A percentile compares a stretch with the other conserved stretches of the same genome.
Evolutionary conservation across 2,113 vertebrate genomes (phyloP).

Genomic region (Coregonus clupeaformis): DNA sequence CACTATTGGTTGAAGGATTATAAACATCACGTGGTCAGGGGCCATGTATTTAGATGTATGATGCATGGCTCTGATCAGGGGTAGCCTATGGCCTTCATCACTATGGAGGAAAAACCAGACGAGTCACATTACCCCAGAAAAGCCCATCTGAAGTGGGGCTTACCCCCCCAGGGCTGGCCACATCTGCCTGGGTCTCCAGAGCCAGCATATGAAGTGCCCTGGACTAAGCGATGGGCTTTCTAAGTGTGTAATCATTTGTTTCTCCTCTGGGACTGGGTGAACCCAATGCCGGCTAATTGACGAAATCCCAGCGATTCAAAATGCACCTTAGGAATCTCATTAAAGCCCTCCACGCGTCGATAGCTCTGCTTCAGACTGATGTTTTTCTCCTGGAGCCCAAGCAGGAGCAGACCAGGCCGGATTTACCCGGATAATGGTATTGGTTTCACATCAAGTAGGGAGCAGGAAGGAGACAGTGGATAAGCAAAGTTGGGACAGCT

Average conservation of each 20-base stretch:
- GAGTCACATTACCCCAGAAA: background rate
- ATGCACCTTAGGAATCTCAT: slow-evolving; percentile 62
- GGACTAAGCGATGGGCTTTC: slow-evolving; percentile 49
- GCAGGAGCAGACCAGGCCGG: slow-evolving; percentile 46
- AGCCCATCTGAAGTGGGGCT: background rate
- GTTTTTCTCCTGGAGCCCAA: slow-evolving; percentile 41
- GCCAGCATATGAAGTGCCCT: slow-evolving; percentile 45
- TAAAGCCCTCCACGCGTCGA: slow-evolving; percentile 56
- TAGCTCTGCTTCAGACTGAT: slow-evolving; percentile 48
- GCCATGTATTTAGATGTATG: too few species aligned
- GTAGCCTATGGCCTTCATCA: too few species aligned
- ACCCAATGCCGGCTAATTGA: slow-evolving; percentile 50
- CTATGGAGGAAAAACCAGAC: too few species aligned
- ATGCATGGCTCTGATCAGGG: too few species aligned
- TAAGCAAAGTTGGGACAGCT: slow-evolving; percentile 53
- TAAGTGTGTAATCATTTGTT: slow-evolving; percentile 65
- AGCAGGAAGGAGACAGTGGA: slow-evolving; percentile 58
- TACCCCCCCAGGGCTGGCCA: background rate
- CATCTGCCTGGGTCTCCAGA: slow-evolving; percentile 22
- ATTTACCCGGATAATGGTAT: slow-evolving; percentile 71
- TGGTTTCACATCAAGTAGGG: slow-evolving; percentile 72
- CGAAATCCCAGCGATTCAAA: slow-evolving; percentile 57
- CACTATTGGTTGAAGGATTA: too few species aligned
- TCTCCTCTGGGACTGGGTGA: slow-evolving; percentile 43
- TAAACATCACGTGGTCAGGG: too few species aligned